phyloP scores from a whole-genome alignment of 23 tunicate genomes.

The Oikopleura dioica region DNA sequence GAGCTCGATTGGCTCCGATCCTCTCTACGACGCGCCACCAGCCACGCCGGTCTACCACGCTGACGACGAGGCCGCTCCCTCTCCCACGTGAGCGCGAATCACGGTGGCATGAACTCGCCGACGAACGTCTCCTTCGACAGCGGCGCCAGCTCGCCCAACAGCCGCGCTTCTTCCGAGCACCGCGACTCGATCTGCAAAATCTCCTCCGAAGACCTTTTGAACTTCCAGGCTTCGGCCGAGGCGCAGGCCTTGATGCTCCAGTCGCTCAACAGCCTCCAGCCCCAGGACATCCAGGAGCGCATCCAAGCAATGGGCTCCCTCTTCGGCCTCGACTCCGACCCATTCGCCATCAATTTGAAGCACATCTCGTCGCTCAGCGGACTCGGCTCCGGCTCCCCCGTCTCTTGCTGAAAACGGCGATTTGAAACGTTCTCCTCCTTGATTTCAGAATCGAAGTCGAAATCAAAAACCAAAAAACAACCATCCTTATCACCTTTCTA shows the following conservation, averaged over 20 bases:
- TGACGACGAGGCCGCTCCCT: neutral
- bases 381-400: neutral
- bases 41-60: constrained; percentile 11
- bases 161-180: neutral
- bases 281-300: constrained; percentile 1
- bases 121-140: neutral
- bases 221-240: constrained; percentile 12
- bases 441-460: too few relatives aligned
- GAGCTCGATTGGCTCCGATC: neutral
- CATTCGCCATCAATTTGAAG: neutral
- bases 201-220: constrained; percentile 14
- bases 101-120: neutral
- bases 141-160: neutral
- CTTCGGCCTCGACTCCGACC: neutral
- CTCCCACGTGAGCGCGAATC: neutral
- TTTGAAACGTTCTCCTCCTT: too few relatives aligned
- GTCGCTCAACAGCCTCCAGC: neutral
- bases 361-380: neutral
- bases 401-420: too few relatives aligned
- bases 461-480: too few relatives aligned
- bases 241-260: constrained; percentile 9
- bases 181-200: constrained; percentile 13
- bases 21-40: constrained; percentile 12
- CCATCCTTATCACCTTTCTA: too few relatives aligned
- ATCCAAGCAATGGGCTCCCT: constrained; percentile 9